Conservation (phyloP, 2,113 vertebrate genomes). For the Eptesicus fuscus region DNA sequence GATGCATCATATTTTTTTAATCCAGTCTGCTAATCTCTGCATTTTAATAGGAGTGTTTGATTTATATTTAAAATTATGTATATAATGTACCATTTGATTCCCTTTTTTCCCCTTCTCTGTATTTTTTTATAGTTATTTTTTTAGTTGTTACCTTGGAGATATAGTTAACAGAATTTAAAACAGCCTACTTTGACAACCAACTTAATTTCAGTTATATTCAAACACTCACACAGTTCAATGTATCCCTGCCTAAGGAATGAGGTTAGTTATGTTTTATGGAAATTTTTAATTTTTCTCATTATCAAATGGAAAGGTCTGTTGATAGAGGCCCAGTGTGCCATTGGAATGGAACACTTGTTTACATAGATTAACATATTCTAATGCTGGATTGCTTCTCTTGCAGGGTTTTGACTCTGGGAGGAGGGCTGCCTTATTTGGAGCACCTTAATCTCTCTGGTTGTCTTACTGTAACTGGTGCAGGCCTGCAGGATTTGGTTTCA, state of each 20-base stretch:
- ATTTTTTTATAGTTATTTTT: not conserved
- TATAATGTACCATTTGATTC: not conserved
- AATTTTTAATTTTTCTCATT: not conserved
- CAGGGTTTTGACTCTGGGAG: constrained; percentile 92
- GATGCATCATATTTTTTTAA: not conserved
- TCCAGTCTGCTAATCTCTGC: not conserved
- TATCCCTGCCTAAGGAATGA: not conserved
- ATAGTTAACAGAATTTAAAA: not conserved
- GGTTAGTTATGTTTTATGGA: constrained; percentile 6
- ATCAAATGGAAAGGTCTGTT: not conserved
- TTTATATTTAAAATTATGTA: not conserved
- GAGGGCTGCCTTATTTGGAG: constrained; percentile 93
- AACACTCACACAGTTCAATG: not conserved
- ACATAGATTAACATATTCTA: rapidly evolving
- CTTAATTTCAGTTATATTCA: not conserved
- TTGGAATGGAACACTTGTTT: rapidly evolving
- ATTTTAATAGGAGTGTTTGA: not conserved
- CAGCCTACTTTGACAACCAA: not conserved
- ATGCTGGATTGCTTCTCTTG: constrained; percentile 60
- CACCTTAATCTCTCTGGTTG: constrained; percentile 98
- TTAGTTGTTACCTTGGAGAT: not conserved
- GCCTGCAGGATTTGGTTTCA: constrained; percentile 94
- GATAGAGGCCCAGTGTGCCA: not conserved
- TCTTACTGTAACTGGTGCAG: constrained; percentile 92
- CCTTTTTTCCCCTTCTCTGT: not conserved